Percentiles rank a stretch among this genome's conserved stretches.
Conservation (phyloP, 2,797 vertebrate genomes). For the Kryptopterus vitreolus region DNA sequence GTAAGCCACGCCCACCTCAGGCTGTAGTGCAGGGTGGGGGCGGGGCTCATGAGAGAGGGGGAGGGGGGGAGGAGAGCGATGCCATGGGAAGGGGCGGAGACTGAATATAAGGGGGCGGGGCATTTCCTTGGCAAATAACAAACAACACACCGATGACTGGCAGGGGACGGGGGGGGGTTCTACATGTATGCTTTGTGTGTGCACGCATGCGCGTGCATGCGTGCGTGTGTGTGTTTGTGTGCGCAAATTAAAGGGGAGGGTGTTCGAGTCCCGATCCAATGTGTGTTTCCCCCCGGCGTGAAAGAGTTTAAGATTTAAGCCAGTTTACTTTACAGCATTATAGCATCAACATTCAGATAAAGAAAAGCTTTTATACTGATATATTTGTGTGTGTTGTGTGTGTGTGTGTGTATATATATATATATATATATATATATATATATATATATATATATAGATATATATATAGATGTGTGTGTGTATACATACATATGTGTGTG, state of each 20-base stretch:
- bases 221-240: constrained; percentile 13
- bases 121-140: constrained; percentile 37
- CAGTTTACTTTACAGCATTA: constrained; percentile 25
- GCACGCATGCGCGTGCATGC: constrained; percentile 18
- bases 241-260: constrained; percentile 35
- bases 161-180: constrained; percentile 26
- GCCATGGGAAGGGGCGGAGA: constrained; percentile 18
- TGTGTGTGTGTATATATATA: too few relatives aligned
- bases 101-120: constrained; percentile 38
- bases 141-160: constrained; percentile 36
- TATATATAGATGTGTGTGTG: constrained; percentile 71
- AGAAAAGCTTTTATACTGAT: constrained; percentile 39
- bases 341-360: constrained; percentile 29
- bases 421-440: too few relatives aligned
- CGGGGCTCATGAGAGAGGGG: background rate
- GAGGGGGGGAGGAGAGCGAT: background rate
- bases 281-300: background rate
- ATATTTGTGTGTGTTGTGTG: too few relatives aligned
- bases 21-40: constrained; percentile 33
- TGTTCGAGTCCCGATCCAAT: constrained; percentile 39
- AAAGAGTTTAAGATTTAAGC: constrained; percentile 17
- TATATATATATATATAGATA: constrained; percentile 69
- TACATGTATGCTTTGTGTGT: constrained; percentile 3
- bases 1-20: constrained; percentile 55
- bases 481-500: too few relatives aligned